Percentiles rank a stretch among this genome's conserved stretches.
phyloP scores from a whole-genome alignment of 2,888 invertebrate genomes.

The Mycalesis mineus region DNA sequence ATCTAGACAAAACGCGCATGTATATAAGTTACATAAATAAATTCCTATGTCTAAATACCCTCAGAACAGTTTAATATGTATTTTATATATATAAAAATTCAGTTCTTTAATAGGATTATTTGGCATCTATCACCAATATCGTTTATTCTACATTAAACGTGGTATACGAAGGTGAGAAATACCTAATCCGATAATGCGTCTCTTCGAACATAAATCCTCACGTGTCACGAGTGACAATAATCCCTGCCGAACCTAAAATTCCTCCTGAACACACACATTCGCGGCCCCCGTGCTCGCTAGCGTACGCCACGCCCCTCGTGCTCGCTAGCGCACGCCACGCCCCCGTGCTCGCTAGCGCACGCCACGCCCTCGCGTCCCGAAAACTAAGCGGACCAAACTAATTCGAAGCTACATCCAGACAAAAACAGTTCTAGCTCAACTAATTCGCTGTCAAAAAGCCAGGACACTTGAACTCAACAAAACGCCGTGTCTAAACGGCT shows the following conservation, averaged over 20 bases:
- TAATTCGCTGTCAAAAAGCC: conserved; percentile 30
- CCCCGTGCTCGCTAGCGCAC: too few species aligned
- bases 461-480: conserved; percentile 18
- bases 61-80: conserved; percentile 76
- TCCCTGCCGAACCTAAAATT: conserved; percentile 76
- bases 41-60: conserved; percentile 72
- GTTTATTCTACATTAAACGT: conserved; percentile 68
- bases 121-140: conserved; percentile 76
- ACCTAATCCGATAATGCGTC: conserved; percentile 67
- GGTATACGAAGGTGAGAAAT: conserved; percentile 72
- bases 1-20: conserved; percentile 3
- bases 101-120: conserved; percentile 79
- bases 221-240: conserved; percentile 45
- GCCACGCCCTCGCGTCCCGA: conserved; percentile 43
- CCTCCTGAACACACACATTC: conserved; percentile 60
- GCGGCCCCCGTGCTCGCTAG: conserved; percentile 35
- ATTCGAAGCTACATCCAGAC: conserved; percentile 40
- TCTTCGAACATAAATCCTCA: conserved; percentile 60
- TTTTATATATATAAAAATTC: conserved; percentile 71
- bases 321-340: conserved; percentile 28
- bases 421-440: conserved; percentile 44
- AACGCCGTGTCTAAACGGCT: not conserved
- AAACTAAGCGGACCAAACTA: conserved; percentile 42
- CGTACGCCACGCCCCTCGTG: conserved; percentile 36
- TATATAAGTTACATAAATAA: conserved; percentile 61